phyloP scores from a whole-genome alignment of 2,797 vertebrate genomes.

The Peromyscus eremicus region DNA sequence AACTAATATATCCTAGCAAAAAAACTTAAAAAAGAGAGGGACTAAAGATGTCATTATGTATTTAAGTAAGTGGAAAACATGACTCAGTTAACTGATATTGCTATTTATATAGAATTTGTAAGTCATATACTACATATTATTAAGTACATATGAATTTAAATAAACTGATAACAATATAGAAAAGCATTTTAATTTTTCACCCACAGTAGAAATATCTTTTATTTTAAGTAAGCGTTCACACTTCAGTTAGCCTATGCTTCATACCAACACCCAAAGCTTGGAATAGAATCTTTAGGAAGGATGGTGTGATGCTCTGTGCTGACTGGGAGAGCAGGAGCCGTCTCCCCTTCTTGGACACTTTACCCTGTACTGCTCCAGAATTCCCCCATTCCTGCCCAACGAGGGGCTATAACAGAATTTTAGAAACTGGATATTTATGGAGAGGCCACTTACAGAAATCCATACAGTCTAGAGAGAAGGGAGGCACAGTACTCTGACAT shows the following conservation, averaged over 20 bases:
- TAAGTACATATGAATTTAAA: constrained; percentile 57
- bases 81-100: constrained; percentile 36
- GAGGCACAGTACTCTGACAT: background rate
- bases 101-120: constrained; percentile 58
- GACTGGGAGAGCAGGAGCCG: background rate
- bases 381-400: no score
- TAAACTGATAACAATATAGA: constrained; percentile 53
- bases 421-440: constrained; percentile 23
- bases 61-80: constrained; percentile 56
- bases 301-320: background rate
- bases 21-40: background rate
- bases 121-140: constrained; percentile 47
- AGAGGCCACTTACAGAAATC: constrained; percentile 19
- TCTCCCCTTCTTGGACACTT: background rate
- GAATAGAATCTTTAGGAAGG: constrained; percentile 4
- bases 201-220: constrained; percentile 24
- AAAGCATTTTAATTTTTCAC: constrained; percentile 31
- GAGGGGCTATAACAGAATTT: constrained; percentile 22
- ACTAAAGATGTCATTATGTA: background rate
- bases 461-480: background rate
- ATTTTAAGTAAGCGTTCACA: constrained; percentile 52
- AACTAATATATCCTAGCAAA: background rate
- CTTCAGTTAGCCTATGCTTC: background rate
- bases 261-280: background rate
- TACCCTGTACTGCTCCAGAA: background rate